A percentile compares a stretch with the other conserved stretches of the same genome.
Evolutionary conservation across 64 coral and sea anemone genomes (phyloP).

Genomic region (Montipora cactus): DNA sequence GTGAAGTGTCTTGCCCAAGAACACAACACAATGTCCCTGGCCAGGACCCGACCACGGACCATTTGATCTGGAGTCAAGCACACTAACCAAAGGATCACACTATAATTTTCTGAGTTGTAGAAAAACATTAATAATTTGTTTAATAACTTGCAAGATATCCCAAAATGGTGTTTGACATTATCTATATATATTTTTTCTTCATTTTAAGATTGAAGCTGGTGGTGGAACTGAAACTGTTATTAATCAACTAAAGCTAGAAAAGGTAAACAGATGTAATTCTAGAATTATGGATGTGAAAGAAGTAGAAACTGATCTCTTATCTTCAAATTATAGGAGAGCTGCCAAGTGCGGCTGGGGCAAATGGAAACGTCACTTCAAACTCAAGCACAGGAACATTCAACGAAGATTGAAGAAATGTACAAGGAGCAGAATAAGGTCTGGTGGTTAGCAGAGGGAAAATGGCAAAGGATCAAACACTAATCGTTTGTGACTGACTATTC

Average conservation of each 20-base stretch:
- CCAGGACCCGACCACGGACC: no score
- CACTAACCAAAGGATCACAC: no score
- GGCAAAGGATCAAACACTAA: background rate
- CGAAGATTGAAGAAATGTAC: constrained; percentile 88
- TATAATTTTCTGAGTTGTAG: no score
- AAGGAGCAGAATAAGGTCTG: constrained; percentile 91
- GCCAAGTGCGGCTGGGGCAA: constrained; percentile 70
- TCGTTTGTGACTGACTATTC: no score
- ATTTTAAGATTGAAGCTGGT: constrained; percentile 91
- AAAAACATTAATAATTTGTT: no score
- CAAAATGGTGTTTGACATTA: background rate
- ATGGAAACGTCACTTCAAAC: constrained; percentile 63
- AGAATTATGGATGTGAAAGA: background rate
- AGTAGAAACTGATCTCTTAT: background rate
- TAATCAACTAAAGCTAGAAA: constrained; percentile 95
- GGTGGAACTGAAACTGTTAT: constrained; percentile 96
- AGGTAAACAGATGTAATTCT: constrained; percentile 48
- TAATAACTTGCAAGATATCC: background rate
- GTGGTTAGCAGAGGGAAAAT: no score
- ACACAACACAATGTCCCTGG: no score
- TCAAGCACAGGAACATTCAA: constrained; percentile 80
- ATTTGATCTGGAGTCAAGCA: no score
- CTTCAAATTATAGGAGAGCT: constrained; percentile 56
- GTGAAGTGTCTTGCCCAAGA: no score
- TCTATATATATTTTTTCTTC: background rate